Evolutionary conservation across 2,888 invertebrate genomes (phyloP).

Genomic region (Caenorhabditis plicata): DNA sequence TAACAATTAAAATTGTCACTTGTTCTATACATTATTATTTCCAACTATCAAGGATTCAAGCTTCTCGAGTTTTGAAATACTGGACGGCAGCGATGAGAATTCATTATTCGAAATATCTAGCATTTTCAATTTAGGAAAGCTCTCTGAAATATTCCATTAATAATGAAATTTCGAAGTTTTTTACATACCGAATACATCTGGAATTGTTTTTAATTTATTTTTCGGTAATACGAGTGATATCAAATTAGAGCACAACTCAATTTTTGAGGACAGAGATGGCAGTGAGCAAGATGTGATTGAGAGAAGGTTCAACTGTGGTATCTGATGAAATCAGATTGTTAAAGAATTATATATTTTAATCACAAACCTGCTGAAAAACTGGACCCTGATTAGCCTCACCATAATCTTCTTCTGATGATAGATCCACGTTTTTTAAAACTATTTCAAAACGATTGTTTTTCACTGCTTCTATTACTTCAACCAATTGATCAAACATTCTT

Average conservation of each 20-base stretch:
- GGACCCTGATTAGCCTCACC: constrained; percentile 4
- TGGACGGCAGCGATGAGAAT: constrained; percentile 30
- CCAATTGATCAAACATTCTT: constrained; percentile 14
- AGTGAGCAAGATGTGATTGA: constrained; percentile 25
- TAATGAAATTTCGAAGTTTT: background rate
- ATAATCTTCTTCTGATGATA: background rate
- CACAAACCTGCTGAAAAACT: constrained; percentile 13
- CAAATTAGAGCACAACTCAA: constrained; percentile 14
- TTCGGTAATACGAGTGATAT: constrained; percentile 19
- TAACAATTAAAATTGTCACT: no score
- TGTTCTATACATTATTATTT: constrained; percentile 24
- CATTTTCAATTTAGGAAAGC: constrained; percentile 31
- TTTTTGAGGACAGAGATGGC: constrained; percentile 9
- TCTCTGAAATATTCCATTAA: constrained; percentile 4
- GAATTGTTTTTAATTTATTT: constrained; percentile 26
- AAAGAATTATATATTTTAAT: background rate
- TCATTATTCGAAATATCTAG: constrained; percentile 43
- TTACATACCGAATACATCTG: constrained; percentile 28
- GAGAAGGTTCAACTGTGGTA: constrained; percentile 29
- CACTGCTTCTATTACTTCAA: constrained; percentile 23
- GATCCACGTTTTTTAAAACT: constrained; percentile 23
- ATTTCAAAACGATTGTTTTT: constrained; percentile 33
- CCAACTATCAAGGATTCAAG: constrained; percentile 43
- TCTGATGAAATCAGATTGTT: constrained; percentile 4
- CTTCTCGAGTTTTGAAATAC: constrained; percentile 25